phyloP scores from a whole-genome alignment of 2,888 invertebrate species.

The Lordiphosa fenestrarum region DNA sequence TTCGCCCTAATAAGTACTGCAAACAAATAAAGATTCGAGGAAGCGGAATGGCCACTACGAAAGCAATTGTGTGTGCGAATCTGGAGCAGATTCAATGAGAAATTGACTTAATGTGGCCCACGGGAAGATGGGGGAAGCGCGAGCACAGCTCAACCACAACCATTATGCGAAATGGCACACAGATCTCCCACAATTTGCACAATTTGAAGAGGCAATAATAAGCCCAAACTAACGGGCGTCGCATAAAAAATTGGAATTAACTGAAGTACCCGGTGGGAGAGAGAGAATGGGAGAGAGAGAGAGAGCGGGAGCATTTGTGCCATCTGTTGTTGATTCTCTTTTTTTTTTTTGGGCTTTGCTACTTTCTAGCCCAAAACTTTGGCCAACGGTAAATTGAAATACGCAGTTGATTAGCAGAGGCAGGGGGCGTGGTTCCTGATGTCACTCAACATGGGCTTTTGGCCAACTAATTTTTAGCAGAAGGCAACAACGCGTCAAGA shows the following conservation, averaged over 20 bases:
- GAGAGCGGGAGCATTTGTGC: constrained; percentile 4
- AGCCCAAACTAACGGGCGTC: constrained; percentile 50
- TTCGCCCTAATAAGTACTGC: constrained; percentile 29
- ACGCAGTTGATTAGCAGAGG: constrained; percentile 64
- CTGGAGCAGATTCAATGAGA: constrained; percentile 55
- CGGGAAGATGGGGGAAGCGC: constrained; percentile 2
- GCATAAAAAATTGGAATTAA: constrained; percentile 55
- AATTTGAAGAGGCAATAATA: constrained; percentile 39
- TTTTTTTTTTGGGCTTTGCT: constrained; percentile 10
- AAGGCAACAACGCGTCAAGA: constrained; percentile 62
- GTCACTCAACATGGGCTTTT: constrained; percentile 49
- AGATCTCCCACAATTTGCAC: constrained; percentile 66
- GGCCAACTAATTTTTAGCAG: constrained; percentile 66
- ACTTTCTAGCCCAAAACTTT: constrained; percentile 25
- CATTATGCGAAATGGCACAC: constrained; percentile 48
- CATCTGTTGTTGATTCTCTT: constrained; percentile 1
- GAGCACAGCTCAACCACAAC: constrained; percentile 6
- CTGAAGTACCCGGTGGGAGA: constrained; percentile 17
- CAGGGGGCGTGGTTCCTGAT: constrained; percentile 43
- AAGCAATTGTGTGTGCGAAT: constrained; percentile 64
- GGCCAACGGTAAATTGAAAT: constrained; percentile 64
- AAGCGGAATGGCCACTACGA: constrained; percentile 36
- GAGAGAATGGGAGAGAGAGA: neutral
- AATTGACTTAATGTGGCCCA: constrained; percentile 64
- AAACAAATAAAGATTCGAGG: constrained; percentile 17